Conservation (phyloP, 2,797 vertebrate genomes). For the Dicrostonyx torquatus region DNA sequence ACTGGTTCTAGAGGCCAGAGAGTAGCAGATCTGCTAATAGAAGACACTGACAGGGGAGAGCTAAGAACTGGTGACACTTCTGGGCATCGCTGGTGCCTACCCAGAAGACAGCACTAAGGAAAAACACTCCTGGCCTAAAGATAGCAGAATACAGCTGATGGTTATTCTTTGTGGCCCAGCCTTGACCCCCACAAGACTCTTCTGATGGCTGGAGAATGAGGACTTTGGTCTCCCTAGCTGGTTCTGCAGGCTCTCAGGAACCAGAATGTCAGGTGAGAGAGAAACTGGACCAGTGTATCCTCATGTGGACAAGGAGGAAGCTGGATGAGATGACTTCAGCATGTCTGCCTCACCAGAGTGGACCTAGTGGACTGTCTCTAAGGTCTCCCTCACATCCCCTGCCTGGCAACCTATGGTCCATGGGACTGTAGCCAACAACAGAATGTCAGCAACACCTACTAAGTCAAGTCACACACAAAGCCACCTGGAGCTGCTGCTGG, state of each 20-base stretch:
- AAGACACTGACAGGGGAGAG: not conserved
- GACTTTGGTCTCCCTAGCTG: not conserved
- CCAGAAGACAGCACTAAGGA: not conserved
- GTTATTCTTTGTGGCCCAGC: not conserved
- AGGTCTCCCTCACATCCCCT: not conserved
- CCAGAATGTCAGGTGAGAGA: not conserved
- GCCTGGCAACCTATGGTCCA: not conserved
- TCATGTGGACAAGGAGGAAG: not conserved
- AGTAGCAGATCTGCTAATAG: not conserved
- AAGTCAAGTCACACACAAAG: not conserved
- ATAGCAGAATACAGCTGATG: not conserved
- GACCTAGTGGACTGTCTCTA: not conserved
- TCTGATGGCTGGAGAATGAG: not conserved
- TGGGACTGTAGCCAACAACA: not conserved
- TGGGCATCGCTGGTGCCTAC: not conserved
- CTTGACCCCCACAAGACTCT: not conserved
- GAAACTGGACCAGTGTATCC: not conserved
- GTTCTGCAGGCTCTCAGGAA: slow-evolving; percentile 7
- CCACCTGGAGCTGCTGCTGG: not conserved
- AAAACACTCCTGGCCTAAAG: not conserved
- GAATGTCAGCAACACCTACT: not conserved
- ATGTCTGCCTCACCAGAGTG: not conserved
- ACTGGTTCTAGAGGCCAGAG: not conserved
- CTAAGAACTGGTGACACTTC: not conserved
- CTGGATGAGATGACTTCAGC: not conserved